A percentile compares a stretch with the other conserved stretches of the same genome.
These are phyloP conservation scores for Caenorhabditis zanzibari DNA, from an alignment of 2,888 invertebrate species.

Conservation along the genomic window DNA sequence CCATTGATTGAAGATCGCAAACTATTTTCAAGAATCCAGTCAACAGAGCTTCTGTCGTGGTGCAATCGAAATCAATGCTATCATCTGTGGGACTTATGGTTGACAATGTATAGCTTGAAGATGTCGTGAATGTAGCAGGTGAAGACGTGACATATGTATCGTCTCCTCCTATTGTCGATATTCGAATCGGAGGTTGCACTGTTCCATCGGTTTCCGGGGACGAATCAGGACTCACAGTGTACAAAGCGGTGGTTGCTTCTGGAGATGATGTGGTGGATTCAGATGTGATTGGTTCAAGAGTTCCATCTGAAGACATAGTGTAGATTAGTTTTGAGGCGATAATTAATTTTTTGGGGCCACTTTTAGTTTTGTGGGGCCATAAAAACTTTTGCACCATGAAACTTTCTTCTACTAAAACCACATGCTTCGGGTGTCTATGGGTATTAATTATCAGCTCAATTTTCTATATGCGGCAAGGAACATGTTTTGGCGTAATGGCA, in stretches of 20 bases:
- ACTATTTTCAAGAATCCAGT: slow-evolving; percentile 30
- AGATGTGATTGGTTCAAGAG: slow-evolving; percentile 44
- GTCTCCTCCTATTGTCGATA: slow-evolving; percentile 33
- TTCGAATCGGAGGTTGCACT: slow-evolving; percentile 24
- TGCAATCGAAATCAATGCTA: slow-evolving; percentile 20
- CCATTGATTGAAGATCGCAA: slow-evolving; percentile 29
- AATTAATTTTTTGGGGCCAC: no score
- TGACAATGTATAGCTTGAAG: not conserved
- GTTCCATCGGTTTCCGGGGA: slow-evolving; percentile 37
- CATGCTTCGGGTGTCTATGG: no score
- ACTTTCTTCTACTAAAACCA: no score
- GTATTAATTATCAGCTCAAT: slow-evolving; percentile 29
- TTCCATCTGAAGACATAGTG: slow-evolving; percentile 54
- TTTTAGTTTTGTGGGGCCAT: no score
- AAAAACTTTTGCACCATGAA: no score
- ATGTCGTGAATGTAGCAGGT: not conserved
- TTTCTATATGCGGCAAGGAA: slow-evolving; percentile 3
- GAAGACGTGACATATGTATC: slow-evolving; percentile 29
- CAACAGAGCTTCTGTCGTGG: slow-evolving; percentile 19
- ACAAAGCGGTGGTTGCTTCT: slow-evolving; percentile 1
- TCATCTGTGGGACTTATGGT: not conserved
- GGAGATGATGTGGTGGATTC: not conserved
- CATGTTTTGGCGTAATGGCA: slow-evolving; percentile 21
- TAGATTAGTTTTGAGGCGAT: slow-evolving; percentile 35
- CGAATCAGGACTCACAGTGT: slow-evolving; percentile 27